These are phyloP conservation scores for Zaprionus ornatus DNA, from an alignment of 1,140 invertebrate genomes.

Conservation along the genomic window DNA sequence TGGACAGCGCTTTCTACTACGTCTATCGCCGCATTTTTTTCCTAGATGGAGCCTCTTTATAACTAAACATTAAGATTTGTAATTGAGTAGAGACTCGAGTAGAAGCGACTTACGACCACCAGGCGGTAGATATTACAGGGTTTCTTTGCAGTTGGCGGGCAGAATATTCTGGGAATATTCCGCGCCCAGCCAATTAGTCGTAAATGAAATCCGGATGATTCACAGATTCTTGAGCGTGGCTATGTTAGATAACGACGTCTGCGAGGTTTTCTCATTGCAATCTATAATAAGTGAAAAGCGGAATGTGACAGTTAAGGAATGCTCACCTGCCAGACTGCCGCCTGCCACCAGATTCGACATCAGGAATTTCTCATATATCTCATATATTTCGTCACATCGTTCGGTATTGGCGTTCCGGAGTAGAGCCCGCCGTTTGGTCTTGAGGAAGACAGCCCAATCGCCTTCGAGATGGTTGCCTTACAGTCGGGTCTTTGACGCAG, in stretches of 20 bases:
- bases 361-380: too few species aligned
- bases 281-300: slow-evolving; percentile 39
- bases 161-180: slow-evolving; percentile 90
- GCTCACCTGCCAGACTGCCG: too few species aligned
- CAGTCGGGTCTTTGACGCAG: too few species aligned
- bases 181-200: slow-evolving; percentile 92
- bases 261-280: slow-evolving; percentile 76
- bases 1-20: slow-evolving; percentile 99
- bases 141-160: slow-evolving; percentile 93
- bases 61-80: slow-evolving; percentile 23
- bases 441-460: too few species aligned
- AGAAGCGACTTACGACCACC: slow-evolving; percentile 84
- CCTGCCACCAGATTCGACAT: too few species aligned
- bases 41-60: slow-evolving; percentile 98
- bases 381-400: too few species aligned
- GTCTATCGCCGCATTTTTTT: slow-evolving; percentile 99
- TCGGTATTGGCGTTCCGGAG: too few species aligned
- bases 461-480: too few species aligned
- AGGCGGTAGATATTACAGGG: slow-evolving; percentile 98
- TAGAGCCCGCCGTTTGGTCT: too few species aligned
- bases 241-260: slow-evolving; percentile 95
- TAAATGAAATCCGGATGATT: slow-evolving; percentile 98
- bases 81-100: not conserved
- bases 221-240: slow-evolving; percentile 98
- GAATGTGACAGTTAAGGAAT: not conserved